Percentiles rank a stretch among this genome's conserved stretches.
Conservation (phyloP, 2,113 vertebrate genomes). For the Otis tarda region DNA sequence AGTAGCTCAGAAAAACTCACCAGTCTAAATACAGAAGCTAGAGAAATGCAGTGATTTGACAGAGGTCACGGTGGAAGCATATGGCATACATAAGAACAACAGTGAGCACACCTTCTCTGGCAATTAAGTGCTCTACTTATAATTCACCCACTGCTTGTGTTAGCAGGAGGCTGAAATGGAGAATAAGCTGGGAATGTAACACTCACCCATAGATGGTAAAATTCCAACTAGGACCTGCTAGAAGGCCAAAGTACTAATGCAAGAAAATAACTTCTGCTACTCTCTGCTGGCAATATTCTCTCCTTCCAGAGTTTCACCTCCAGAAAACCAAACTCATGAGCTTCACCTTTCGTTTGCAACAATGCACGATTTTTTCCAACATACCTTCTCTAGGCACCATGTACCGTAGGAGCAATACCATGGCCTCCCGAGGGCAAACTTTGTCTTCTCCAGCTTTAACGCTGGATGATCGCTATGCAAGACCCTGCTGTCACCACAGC, state of each 20-base stretch:
- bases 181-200: not conserved
- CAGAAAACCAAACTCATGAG: not conserved
- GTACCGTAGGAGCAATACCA: not conserved
- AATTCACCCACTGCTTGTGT: not conserved
- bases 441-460: not conserved
- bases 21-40: not conserved
- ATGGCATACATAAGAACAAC: not conserved
- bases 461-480: too few species aligned
- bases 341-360: not conserved
- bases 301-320: not conserved
- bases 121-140: not conserved
- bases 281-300: not conserved
- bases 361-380: accelerated
- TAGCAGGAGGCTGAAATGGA: not conserved
- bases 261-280: not conserved
- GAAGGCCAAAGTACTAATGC: not conserved
- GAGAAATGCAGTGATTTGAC: not conserved
- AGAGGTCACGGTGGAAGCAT: not conserved
- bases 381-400: not conserved
- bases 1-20: not conserved
- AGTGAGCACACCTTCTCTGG: not conserved
- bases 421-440: accelerated
- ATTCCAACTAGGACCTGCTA: not conserved
- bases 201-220: not conserved
- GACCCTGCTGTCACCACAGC: not conserved